These are phyloP conservation scores for Cyprinodon brontotheroides DNA, from an alignment of 2,113 vertebrate genomes.

Conservation along the genomic window DNA sequence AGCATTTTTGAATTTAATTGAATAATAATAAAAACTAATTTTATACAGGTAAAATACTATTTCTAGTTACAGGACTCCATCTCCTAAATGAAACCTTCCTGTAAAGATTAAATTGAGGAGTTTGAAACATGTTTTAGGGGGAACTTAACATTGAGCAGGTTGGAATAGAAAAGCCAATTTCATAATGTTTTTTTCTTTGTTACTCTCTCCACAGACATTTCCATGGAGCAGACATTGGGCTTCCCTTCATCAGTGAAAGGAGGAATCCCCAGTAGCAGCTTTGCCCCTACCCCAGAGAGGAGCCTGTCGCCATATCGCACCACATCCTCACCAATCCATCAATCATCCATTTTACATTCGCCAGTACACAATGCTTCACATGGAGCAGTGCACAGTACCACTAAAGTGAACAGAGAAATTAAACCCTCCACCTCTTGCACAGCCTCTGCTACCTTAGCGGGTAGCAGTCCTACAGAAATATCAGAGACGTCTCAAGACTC, in stretches of 20 bases:
- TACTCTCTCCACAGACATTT: slow-evolving; percentile 72
- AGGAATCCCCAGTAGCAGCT: slow-evolving; percentile 80
- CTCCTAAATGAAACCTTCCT: not conserved
- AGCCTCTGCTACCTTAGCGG: slow-evolving; percentile 3
- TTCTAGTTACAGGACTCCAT: not conserved
- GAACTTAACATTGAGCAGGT: too few species aligned
- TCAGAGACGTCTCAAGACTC: slow-evolving; percentile 6
- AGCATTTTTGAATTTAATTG: too few species aligned
- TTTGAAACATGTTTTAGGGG: too few species aligned
- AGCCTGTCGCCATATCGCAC: slow-evolving; percentile 25
- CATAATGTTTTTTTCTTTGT: not conserved
- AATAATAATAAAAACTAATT: not conserved
- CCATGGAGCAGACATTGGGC: slow-evolving; percentile 76
- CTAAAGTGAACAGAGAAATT: slow-evolving; percentile 23
- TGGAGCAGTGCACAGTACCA: slow-evolving; percentile 13
- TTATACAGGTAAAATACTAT: not conserved
- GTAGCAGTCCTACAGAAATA: slow-evolving; percentile 14
- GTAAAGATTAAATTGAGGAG: not conserved
- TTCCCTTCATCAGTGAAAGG: slow-evolving; percentile 83
- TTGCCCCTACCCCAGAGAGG: slow-evolving; percentile 49
- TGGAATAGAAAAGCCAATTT: not conserved
- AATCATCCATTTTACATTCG: slow-evolving; percentile 54
- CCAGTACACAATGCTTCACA: not conserved
- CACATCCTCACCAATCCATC: slow-evolving; percentile 21
- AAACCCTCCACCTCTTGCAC: slow-evolving; percentile 16